phyloP scores from a whole-genome alignment of 1,140 invertebrate species.

The Oryzaephilus surinamensis region DNA sequence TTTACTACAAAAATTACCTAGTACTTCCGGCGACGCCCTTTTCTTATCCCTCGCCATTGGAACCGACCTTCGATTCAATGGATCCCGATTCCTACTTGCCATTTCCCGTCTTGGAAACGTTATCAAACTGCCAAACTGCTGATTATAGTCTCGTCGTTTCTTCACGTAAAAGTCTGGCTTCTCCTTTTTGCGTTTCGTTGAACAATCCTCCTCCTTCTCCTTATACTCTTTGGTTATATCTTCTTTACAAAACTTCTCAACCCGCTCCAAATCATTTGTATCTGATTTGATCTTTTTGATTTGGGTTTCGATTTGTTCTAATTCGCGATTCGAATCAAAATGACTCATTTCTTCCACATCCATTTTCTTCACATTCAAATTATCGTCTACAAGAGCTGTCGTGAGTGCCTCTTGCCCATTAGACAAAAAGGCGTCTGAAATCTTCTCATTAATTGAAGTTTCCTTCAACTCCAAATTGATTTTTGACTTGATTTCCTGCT shows the following conservation, averaged over 20 bases:
- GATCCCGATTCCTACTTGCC: constrained; percentile 19
- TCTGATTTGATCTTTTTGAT: constrained; percentile 23
- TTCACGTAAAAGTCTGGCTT: constrained; percentile 36
- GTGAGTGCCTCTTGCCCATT: constrained; percentile 31
- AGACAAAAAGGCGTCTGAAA: constrained; percentile 43
- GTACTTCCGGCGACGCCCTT: constrained; percentile 26
- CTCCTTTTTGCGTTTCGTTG: constrained; percentile 36
- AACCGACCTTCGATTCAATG: constrained; percentile 32
- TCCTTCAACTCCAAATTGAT: not conserved
- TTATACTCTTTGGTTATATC: constrained; percentile 32
- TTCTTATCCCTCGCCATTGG: constrained; percentile 34
- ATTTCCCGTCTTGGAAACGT: constrained; percentile 29
- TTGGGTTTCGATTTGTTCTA: constrained; percentile 25
- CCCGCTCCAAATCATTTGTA: constrained; percentile 17
- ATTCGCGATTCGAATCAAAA: constrained; percentile 26
- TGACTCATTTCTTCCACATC: constrained; percentile 8
- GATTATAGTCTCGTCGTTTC: constrained; percentile 31
- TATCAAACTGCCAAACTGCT: constrained; percentile 32
- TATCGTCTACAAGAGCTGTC: constrained; percentile 9
- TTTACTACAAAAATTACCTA: too few relatives aligned
- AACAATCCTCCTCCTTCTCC: constrained; percentile 33
- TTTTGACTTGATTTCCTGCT: constrained; percentile 2
- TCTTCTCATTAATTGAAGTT: constrained; percentile 36
- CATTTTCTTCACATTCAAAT: constrained; percentile 4
- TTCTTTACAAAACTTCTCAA: constrained; percentile 36